A percentile compares a stretch with the other conserved stretches of the same genome.
phyloP scores from a whole-genome alignment of 2,113 vertebrate species.

The Mirounga angustirostris region DNA sequence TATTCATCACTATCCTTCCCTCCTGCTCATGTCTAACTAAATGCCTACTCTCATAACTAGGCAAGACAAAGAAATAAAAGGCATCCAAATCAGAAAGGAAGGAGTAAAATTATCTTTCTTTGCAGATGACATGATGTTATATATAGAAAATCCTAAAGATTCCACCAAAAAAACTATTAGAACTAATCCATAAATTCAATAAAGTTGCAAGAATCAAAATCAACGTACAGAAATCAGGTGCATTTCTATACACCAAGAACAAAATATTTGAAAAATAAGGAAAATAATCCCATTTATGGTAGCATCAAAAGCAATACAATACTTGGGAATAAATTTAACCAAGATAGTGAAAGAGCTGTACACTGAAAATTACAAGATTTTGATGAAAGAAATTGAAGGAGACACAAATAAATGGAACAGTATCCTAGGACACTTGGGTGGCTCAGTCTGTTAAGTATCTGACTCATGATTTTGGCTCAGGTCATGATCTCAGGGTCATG shows the following conservation, averaged over 20 bases:
- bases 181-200: neutral
- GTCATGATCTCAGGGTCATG: neutral
- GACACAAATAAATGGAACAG: neutral
- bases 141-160: neutral
- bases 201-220: neutral
- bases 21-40: neutral
- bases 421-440: neutral
- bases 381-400: neutral
- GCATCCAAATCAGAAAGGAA: neutral
- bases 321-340: neutral
- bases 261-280: neutral
- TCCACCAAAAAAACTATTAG: neutral
- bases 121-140: neutral
- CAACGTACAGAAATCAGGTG: neutral
- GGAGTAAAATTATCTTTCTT: neutral
- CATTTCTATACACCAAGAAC: neutral
- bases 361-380: neutral
- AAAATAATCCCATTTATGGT: neutral
- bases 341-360: neutral
- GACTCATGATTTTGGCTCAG: neutral
- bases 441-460: neutral
- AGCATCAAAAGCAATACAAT: neutral
- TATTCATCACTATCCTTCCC: neutral
- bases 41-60: neutral
- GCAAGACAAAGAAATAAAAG: neutral